A percentile compares a stretch with the other conserved stretches of the same genome.
Evolutionary conservation across 2,113 vertebrate species (phyloP).

Genomic region (Orycteropus afer): DNA sequence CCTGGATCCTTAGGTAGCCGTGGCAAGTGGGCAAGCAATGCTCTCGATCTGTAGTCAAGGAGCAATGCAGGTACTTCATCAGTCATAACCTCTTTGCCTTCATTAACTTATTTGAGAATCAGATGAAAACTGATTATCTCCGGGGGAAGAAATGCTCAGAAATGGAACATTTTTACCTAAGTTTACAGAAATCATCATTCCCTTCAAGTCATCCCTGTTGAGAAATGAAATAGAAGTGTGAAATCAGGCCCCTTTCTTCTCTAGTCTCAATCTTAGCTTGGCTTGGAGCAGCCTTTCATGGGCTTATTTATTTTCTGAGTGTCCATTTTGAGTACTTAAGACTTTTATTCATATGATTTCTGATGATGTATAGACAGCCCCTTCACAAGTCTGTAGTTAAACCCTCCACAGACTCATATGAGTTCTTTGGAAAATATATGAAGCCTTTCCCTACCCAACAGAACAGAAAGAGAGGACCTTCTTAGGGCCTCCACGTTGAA

Average conservation of each 20-base stretch:
- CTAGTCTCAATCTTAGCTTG: too few species aligned
- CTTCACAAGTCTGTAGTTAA: background rate
- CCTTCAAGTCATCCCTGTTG: background rate
- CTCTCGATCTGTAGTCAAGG: background rate
- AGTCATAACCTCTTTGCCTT: background rate
- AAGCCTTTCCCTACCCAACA: rapidly evolving
- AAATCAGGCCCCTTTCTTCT: background rate
- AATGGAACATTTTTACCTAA: background rate
- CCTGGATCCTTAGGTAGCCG: background rate
- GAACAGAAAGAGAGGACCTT: background rate
- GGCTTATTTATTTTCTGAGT: background rate
- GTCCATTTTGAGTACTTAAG: background rate
- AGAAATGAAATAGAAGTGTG: background rate
- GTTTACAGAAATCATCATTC: background rate
- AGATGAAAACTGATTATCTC: background rate
- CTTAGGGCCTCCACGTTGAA: background rate
- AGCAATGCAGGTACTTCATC: background rate
- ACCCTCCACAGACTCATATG: background rate
- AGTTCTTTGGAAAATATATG: background rate
- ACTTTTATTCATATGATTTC: background rate
- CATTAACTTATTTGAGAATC: background rate
- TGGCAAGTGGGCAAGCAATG: background rate
- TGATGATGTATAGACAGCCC: too few species aligned
- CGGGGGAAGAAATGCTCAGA: background rate
- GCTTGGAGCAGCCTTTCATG: background rate